Evolutionary conservation across 2,888 invertebrate genomes (phyloP).

Genomic region (Cheilosia soror): DNA sequence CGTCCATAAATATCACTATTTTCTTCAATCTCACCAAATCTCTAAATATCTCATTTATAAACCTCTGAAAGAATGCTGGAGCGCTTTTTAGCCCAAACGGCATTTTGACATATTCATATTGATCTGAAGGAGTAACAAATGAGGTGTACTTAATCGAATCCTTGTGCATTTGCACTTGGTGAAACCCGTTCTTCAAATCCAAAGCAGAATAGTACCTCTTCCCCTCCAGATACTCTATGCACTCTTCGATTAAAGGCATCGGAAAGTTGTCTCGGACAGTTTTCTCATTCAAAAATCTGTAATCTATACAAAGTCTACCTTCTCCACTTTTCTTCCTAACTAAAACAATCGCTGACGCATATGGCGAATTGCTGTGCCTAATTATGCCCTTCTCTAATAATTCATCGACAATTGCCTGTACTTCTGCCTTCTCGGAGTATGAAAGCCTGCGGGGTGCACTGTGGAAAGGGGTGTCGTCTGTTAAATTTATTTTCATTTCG

Average conservation of each 20-base stretch:
- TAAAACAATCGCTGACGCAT: constrained; percentile 70
- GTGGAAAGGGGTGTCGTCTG: constrained; percentile 37
- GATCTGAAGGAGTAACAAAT: constrained; percentile 19
- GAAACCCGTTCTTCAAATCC: no score
- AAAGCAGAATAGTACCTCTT: no score
- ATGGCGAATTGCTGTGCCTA: constrained; percentile 61
- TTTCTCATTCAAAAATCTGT: no score
- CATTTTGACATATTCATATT: constrained; percentile 17
- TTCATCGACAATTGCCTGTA: constrained; percentile 42
- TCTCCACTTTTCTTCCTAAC: constrained; percentile 68
- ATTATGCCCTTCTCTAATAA: constrained; percentile 55
- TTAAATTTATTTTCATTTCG: constrained; percentile 56
- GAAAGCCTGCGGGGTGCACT: constrained; percentile 41
- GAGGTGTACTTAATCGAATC: constrained; percentile 47
- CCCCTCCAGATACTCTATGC: no score
- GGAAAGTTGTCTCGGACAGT: no score
- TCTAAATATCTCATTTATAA: constrained; percentile 1
- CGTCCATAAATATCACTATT: constrained; percentile 23
- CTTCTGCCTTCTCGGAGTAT: constrained; percentile 37
- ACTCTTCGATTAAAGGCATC: no score
- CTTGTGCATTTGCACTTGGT: constrained; percentile 32
- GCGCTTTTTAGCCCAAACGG: constrained; percentile 37
- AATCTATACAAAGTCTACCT: no score
- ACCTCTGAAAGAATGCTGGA: constrained; percentile 9
- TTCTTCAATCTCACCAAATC: constrained; percentile 7